Conservation (phyloP, 92 coral and sea anemone species). For the Zoanthus sociatus region DNA sequence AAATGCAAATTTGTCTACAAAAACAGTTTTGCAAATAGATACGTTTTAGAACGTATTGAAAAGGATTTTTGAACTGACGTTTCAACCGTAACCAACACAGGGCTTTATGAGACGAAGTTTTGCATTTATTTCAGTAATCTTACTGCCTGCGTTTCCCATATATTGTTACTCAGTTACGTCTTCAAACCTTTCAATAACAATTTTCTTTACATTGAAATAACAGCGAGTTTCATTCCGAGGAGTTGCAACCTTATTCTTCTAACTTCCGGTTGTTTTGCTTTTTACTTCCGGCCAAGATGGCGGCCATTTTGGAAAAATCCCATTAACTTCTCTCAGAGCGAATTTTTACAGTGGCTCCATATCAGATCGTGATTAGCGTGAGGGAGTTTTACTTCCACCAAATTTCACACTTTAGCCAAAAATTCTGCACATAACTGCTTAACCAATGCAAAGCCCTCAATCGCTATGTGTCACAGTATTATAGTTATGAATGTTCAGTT, state of each 20-base stretch:
- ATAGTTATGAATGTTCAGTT: too few species aligned
- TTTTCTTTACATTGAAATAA: background rate
- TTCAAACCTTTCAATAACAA: background rate
- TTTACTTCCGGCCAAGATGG: background rate
- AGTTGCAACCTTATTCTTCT: background rate
- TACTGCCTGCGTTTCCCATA: background rate
- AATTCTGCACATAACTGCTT: slow-evolving; percentile 49
- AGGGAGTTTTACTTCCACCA: background rate
- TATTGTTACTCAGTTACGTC: background rate
- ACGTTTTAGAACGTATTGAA: too few species aligned
- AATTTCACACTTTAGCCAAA: slow-evolving; percentile 52
- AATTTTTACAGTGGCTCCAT: slow-evolving; percentile 12
- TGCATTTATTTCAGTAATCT: background rate
- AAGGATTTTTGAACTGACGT: too few species aligned
- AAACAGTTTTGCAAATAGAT: too few species aligned
- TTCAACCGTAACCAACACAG: background rate
- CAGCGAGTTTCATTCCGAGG: background rate
- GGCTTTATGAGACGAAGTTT: background rate
- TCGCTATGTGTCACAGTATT: too few species aligned
- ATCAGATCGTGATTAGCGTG: background rate
- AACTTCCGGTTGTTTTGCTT: background rate
- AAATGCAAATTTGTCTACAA: too few species aligned
- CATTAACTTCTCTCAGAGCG: background rate
- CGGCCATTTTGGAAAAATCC: slow-evolving; percentile 1
- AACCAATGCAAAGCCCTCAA: too few species aligned